Percentiles rank a stretch among this genome's conserved stretches.
phyloP scores from a whole-genome alignment of 2,113 vertebrate genomes.

The Bombycilla garrulus region DNA sequence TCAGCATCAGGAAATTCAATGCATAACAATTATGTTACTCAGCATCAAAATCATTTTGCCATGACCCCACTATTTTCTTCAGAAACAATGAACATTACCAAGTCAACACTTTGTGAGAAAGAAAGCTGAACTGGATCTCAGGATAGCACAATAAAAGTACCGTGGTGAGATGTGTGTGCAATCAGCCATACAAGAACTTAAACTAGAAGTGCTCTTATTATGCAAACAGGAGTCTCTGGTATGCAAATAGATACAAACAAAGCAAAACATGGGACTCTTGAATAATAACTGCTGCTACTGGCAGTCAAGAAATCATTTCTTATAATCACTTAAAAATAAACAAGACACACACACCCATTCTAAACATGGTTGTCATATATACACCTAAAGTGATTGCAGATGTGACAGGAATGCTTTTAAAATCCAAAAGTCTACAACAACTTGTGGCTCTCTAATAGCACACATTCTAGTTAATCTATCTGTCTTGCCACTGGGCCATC shows the following conservation, averaged over 20 bases:
- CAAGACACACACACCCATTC: not conserved
- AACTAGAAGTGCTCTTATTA: constrained; percentile 72
- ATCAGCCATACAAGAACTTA: constrained; percentile 66
- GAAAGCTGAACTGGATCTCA: constrained; percentile 35
- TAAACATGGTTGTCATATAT: not conserved
- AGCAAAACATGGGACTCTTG: constrained; percentile 52
- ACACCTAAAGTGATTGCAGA: not conserved
- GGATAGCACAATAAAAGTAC: constrained; percentile 31
- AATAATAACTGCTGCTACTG: constrained; percentile 67
- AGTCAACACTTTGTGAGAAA: not conserved
- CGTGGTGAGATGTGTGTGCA: constrained; percentile 31
- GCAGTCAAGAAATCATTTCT: constrained; percentile 48
- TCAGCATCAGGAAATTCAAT: not conserved
- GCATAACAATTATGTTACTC: not conserved
- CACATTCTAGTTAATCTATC: constrained; percentile 48
- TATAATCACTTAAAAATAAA: constrained; percentile 17
- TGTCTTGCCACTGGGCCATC: constrained; percentile 26
- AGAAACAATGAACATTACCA: not conserved
- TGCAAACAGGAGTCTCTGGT: constrained; percentile 70
- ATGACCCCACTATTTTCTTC: not conserved
- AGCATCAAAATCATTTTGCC: not conserved
- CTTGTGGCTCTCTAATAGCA: not conserved
- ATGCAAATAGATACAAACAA: constrained; percentile 75
- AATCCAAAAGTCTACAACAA: not conserved
- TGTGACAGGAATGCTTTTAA: not conserved